Base-by-base conservation (phyloP, 2,888 invertebrate species). In the Phengaris arion region DNA sequence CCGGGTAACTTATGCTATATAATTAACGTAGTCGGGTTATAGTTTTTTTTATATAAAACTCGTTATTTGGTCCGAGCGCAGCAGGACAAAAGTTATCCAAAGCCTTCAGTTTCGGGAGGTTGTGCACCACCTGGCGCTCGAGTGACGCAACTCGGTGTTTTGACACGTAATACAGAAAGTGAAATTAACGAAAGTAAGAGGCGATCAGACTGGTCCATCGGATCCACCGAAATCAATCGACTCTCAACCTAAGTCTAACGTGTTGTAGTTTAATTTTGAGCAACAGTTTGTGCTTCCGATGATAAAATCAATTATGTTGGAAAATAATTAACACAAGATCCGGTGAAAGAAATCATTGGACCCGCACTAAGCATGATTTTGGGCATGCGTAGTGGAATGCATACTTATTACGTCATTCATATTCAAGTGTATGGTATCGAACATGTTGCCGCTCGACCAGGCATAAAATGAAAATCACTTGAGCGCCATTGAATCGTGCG, bases 111-210 rank as follows among this genome's bases (percentile, higher is more conserved):
- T 57, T 59, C 9, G 6, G 22, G 48, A 48, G 59, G 59, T 22
- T 22, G 8, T 48, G 6, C 8, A 59, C 59, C 51, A 52, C 45
- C 51, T 72, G 52, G 70, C 10, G 35, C 35, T 10, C 7, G 51
- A 13, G 46, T 46, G 64, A 59, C 57, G 64, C 59, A 74, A 59
- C 48, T 46, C 13, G 8, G 48, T 13, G 7, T 55, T 59, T 15
- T 51, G 46, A 74, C 51, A 64, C 74, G 51, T 85, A 87, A 87
- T 83, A 82, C 83, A 86, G 92, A 93, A 93, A 93, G 93, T 85
- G 85, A 85, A 85, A 85, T 83, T 82, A 84, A 81, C 82, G 85
- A 85, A 85, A 85, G 85, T 85, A 84, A 85, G 80, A 85, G 83
- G 83, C 82, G 82, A 83, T 82, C 81, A 78, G 80, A 83, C 84